These are phyloP conservation scores for Tinea pellionella DNA, from an alignment of 2,888 invertebrate species.

Conservation along the genomic window DNA sequence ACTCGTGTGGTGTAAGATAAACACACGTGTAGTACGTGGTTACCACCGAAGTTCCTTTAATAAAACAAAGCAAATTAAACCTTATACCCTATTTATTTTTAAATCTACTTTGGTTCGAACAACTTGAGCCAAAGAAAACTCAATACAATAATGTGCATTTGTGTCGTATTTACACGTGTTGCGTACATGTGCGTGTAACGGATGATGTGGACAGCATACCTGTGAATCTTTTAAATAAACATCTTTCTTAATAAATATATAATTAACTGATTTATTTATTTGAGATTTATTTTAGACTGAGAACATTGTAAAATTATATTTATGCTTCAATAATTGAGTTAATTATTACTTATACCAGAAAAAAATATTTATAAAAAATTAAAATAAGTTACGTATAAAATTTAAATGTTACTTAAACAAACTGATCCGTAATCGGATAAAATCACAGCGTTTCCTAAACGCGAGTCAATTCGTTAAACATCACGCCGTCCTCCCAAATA, in stretches of 20 bases:
- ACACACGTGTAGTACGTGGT: constrained; percentile 17
- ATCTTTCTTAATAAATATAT: background rate
- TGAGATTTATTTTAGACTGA: too few relatives aligned
- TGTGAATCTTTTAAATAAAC: background rate
- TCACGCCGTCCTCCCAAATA: background rate
- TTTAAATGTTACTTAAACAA: too few relatives aligned
- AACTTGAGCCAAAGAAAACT: background rate
- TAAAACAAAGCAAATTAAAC: too few relatives aligned
- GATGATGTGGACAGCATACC: background rate
- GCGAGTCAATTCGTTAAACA: constrained; percentile 1
- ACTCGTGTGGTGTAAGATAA: constrained; percentile 15
- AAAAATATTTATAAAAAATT: too few relatives aligned
- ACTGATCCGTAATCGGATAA: background rate
- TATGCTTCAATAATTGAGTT: too few relatives aligned
- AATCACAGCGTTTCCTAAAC: background rate
- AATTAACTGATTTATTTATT: background rate
- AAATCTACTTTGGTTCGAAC: too few relatives aligned
- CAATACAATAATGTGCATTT: background rate
- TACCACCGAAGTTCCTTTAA: background rate
- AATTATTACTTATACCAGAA: too few relatives aligned
- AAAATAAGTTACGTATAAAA: too few relatives aligned
- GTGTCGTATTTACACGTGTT: background rate
- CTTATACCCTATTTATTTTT: too few relatives aligned
- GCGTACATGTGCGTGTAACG: background rate
- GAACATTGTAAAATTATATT: too few relatives aligned